phyloP scores from a whole-genome alignment of 2,113 vertebrate species.

The Falcunculus frontatus region DNA sequence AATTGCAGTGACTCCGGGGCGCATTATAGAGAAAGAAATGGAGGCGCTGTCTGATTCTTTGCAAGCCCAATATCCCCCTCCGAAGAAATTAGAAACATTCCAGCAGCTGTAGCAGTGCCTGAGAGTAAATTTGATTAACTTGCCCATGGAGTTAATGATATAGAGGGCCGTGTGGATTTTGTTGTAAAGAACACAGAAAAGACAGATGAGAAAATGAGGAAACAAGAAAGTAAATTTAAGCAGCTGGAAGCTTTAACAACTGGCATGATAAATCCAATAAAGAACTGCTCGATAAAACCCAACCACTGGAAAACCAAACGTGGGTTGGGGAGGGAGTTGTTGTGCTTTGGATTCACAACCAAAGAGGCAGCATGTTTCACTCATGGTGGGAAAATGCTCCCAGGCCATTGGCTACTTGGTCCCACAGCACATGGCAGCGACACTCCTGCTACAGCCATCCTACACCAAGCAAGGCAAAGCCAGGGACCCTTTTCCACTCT shows the following conservation, averaged over 20 bases:
- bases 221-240: constrained; percentile 73
- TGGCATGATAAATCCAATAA: constrained; percentile 71
- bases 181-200: constrained; percentile 72
- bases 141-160: constrained; percentile 67
- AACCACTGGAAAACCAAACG: constrained; percentile 59
- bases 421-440: accelerated
- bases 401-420: not conserved
- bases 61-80: not conserved
- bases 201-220: constrained; percentile 73
- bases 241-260: constrained; percentile 71
- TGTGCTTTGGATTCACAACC: not conserved
- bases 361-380: not conserved
- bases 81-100: constrained; percentile 57
- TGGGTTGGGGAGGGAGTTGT: not conserved
- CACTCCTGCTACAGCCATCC: not conserved
- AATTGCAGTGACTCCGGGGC: not conserved
- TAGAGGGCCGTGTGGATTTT: constrained; percentile 69
- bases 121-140: constrained; percentile 69
- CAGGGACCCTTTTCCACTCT: not conserved
- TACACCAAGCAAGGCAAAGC: not conserved
- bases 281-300: constrained; percentile 66
- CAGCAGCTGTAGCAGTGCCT: constrained; percentile 49
- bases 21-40: not conserved
- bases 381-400: not conserved
- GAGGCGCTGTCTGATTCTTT: not conserved